These are phyloP conservation scores for Leptopilina boulardi DNA, from an alignment of 1,140 invertebrate species.

Conservation along the genomic window DNA sequence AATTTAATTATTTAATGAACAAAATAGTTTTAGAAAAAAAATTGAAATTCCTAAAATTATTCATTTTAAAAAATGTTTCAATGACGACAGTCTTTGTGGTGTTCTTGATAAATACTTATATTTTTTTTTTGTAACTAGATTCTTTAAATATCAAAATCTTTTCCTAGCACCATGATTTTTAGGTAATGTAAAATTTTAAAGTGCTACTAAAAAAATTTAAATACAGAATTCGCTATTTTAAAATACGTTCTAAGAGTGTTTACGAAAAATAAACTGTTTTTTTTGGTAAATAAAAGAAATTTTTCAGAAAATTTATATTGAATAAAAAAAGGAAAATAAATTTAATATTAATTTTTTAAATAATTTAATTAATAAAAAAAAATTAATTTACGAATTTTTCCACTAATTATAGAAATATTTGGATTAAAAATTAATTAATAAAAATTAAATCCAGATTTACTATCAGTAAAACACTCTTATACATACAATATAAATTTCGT, in stretches of 20 bases:
- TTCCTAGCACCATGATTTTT: constrained; percentile 10
- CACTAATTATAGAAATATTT: no score
- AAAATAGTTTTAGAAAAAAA: background rate
- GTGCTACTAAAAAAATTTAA: background rate
- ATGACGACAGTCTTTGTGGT: constrained; percentile 17
- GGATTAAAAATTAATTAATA: background rate
- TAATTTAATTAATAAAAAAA: no score
- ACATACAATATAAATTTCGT: background rate
- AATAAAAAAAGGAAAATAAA: no score
- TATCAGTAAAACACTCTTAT: background rate
- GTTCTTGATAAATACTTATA: background rate
- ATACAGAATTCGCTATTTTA: background rate
- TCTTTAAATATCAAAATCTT: background rate
- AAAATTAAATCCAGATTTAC: background rate
- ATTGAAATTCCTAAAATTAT: background rate
- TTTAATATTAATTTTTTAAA: no score
- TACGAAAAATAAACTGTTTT: no score
- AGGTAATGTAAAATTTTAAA: background rate
- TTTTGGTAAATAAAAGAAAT: background rate
- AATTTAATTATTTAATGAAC: background rate
- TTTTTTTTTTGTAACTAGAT: constrained; percentile 23
- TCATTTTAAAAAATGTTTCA: background rate
- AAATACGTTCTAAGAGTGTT: background rate
- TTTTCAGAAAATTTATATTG: no score
- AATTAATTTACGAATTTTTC: no score